These are phyloP conservation scores for Adoxophyes honmai DNA, from an alignment of 1,140 invertebrate species.

Conservation along the genomic window DNA sequence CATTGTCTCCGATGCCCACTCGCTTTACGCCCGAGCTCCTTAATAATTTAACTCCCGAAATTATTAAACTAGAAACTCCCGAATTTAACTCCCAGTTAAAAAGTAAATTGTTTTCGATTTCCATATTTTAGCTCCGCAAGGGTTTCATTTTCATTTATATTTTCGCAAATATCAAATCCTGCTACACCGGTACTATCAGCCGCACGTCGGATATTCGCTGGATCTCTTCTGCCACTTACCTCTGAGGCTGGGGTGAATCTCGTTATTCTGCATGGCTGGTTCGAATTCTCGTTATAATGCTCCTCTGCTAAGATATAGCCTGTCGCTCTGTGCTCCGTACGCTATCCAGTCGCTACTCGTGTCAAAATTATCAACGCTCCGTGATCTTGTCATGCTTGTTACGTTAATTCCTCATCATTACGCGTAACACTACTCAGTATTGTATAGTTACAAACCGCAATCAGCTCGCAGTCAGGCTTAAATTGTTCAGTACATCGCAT, in stretches of 20 bases:
- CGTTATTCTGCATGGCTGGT: constrained; percentile 38
- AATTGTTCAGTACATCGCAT: constrained; percentile 6
- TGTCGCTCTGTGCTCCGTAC: not conserved
- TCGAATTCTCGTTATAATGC: constrained; percentile 30
- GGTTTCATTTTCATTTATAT: too few relatives aligned
- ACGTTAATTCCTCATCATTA: not conserved
- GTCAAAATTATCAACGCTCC: not conserved
- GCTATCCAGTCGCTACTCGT: not conserved
- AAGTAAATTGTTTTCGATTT: too few relatives aligned
- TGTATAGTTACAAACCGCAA: not conserved
- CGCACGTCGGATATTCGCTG: constrained; percentile 14
- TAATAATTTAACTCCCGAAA: too few relatives aligned
- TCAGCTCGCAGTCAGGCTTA: not conserved
- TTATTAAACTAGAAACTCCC: too few relatives aligned
- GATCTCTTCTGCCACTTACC: constrained; percentile 29
- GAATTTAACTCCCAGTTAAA: too few relatives aligned
- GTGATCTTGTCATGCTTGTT: not conserved
- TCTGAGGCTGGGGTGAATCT: constrained; percentile 32
- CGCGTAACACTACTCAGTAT: not conserved
- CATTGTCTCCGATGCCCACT: not conserved
- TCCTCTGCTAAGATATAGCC: constrained; percentile 5
- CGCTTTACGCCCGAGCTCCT: too few relatives aligned
- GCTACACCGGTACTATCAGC: not conserved
- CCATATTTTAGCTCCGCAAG: too few relatives aligned
- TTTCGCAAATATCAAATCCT: not conserved